These are phyloP conservation scores for Bombus superbus DNA, from an alignment of 1,140 invertebrate species.

Conservation along the genomic window DNA sequence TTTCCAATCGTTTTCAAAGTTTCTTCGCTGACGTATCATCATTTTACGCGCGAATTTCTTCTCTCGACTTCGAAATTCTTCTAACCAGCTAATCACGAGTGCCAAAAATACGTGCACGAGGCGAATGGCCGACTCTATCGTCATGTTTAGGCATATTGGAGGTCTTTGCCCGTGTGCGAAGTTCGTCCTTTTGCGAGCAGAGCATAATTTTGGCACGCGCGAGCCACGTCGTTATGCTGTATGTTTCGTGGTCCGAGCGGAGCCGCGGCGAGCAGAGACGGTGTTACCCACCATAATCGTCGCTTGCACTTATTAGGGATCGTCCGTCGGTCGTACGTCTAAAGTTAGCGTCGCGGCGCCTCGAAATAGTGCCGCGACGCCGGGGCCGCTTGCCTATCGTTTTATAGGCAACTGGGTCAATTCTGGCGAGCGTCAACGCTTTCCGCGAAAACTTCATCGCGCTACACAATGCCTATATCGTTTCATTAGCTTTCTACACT, in stretches of 20 bases:
- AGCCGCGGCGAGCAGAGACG: conserved; percentile 35
- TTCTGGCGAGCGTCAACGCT: conserved; percentile 66
- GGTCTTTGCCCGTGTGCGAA: conserved; percentile 77
- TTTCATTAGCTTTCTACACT: neutral
- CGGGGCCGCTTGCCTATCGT: conserved; percentile 68
- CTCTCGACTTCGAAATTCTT: conserved; percentile 1
- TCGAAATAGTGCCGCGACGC: conserved; percentile 78
- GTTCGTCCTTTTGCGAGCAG: conserved; percentile 55
- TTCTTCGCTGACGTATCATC: neutral
- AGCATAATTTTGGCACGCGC: conserved; percentile 79
- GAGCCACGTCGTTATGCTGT: conserved; percentile 59
- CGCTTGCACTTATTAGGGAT: conserved; percentile 83
- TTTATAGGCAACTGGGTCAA: conserved; percentile 82
- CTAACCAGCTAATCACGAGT: conserved; percentile 17
- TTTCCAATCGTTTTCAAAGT: neutral
- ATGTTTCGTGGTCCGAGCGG: conserved; percentile 41
- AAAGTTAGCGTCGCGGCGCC: conserved; percentile 78
- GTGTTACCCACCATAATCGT: conserved; percentile 76
- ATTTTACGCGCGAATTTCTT: neutral
- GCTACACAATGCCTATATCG: neutral
- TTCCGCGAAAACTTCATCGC: conserved; percentile 30
- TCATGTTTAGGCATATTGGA: conserved; percentile 56
- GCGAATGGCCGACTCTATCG: conserved; percentile 34
- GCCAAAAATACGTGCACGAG: conserved; percentile 20
- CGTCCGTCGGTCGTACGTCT: conserved; percentile 77